Conservation (phyloP, 2,797 vertebrate genomes). For the Astyanax mexicanus region DNA sequence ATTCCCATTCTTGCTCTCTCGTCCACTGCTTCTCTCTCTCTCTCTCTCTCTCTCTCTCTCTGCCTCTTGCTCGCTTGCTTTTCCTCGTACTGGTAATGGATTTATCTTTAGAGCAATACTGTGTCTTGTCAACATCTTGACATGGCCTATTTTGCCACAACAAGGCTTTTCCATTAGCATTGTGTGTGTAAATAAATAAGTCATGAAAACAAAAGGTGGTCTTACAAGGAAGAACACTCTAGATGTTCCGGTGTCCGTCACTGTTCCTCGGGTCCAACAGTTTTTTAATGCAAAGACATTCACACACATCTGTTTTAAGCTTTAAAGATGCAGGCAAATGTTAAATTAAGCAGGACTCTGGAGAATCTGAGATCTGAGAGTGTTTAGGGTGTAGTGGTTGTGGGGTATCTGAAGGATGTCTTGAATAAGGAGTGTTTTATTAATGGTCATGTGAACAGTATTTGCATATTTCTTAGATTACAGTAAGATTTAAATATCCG, state of each 20-base stretch:
- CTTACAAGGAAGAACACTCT: slow-evolving; percentile 8
- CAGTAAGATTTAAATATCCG: neutral
- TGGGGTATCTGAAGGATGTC: neutral
- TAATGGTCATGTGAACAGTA: neutral
- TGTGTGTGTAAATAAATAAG: slow-evolving; percentile 48
- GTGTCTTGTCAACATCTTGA: slow-evolving; percentile 42
- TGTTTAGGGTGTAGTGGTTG: neutral
- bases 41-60: neutral
- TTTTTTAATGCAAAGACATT: neutral
- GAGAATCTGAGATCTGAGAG: neutral
- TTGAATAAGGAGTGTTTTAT: neutral
- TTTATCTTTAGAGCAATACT: slow-evolving; percentile 47
- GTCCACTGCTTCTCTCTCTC: neutral
- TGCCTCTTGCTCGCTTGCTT: slow-evolving; percentile 7
- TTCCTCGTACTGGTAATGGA: slow-evolving; percentile 39
- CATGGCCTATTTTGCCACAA: slow-evolving; percentile 53
- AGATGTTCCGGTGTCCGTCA: neutral
- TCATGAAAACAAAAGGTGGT: slow-evolving; percentile 38
- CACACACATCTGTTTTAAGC: slow-evolving; percentile 9
- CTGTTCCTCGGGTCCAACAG: neutral
- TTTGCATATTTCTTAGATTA: neutral
- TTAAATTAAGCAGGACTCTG: neutral
- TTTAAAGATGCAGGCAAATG: neutral
- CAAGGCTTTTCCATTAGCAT: slow-evolving; percentile 56
- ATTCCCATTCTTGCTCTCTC: slow-evolving; percentile 6